Conservation (phyloP, 2,888 invertebrate genomes). For the Rhodophaea formosa region DNA sequence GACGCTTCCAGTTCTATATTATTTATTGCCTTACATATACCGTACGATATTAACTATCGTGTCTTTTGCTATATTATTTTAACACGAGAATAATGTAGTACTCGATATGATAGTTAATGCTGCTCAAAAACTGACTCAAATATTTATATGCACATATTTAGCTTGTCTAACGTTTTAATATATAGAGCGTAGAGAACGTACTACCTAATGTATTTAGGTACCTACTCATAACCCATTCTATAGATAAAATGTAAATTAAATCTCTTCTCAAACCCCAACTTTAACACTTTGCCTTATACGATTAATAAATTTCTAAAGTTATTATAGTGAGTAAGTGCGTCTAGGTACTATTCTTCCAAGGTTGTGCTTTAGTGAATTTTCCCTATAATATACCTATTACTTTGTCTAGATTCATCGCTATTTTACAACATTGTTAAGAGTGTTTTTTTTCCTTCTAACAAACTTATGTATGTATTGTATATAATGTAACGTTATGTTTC, state of each 20-base stretch:
- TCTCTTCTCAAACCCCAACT: slow-evolving; percentile 68
- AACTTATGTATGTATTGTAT: slow-evolving; percentile 56
- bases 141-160: slow-evolving; percentile 23
- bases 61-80: not conserved
- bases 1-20: not conserved
- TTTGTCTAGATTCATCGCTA: slow-evolving; percentile 48
- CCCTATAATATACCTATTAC: slow-evolving; percentile 53
- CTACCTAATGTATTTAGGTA: slow-evolving; percentile 27
- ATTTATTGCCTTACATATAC: not conserved
- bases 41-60: not conserved
- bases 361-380: slow-evolving; percentile 80
- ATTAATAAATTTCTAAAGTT: slow-evolving; percentile 70
- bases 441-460: slow-evolving; percentile 44
- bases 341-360: slow-evolving; percentile 80
- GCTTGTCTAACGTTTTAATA: slow-evolving; percentile 23
- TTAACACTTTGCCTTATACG: slow-evolving; percentile 76
- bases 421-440: slow-evolving; percentile 44
- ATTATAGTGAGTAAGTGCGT: slow-evolving; percentile 73
- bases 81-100: no score
- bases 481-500: slow-evolving; percentile 53
- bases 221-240: slow-evolving; percentile 27
- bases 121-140: not conserved
- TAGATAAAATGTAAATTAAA: slow-evolving; percentile 40
- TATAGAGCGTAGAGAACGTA: slow-evolving; percentile 24
- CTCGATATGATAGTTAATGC: no score